phyloP scores from a whole-genome alignment of 2,797 vertebrate species.

The Thamnophis elegans region DNA sequence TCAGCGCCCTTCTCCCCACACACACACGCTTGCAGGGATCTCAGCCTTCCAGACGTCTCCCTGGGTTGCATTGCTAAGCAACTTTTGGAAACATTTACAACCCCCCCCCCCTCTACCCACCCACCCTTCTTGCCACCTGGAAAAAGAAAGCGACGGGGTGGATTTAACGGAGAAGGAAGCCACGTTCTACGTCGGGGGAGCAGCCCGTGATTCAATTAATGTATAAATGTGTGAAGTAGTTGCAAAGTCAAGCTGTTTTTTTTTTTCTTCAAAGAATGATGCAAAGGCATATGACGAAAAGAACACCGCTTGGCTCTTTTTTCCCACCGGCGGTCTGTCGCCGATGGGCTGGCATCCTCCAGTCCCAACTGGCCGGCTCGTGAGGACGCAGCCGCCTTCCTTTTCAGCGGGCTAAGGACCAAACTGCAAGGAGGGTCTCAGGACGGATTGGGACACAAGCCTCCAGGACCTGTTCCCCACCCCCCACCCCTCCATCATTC shows the following conservation, averaged over 20 bases:
- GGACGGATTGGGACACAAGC: neutral
- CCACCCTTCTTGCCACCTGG: conserved; percentile 67
- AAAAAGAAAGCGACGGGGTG: conserved; percentile 56
- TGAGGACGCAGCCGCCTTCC: neutral
- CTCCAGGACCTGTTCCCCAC: too few species aligned
- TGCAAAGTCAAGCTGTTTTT: conserved; percentile 48
- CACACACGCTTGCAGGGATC: conserved; percentile 61
- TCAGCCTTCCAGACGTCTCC: conserved; percentile 65
- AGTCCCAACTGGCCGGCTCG: neutral
- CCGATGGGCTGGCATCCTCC: neutral
- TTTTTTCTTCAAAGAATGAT: conserved; percentile 28
- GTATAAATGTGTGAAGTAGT: conserved; percentile 50
- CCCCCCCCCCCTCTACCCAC: conserved; percentile 38
- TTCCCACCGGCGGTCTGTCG: neutral
- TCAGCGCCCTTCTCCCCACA: conserved; percentile 48
- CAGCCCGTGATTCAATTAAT: conserved; percentile 53
- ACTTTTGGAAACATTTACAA: conserved; percentile 67
- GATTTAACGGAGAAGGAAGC: neutral
- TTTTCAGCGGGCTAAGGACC: neutral
- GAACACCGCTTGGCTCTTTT: neutral
- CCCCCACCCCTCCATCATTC: neutral
- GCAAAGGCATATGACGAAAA: conserved; percentile 26
- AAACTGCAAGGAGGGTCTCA: neutral
- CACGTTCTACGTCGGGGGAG: neutral
- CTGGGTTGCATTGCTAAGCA: conserved; percentile 72